Base-by-base conservation (phyloP, 1,140 invertebrate species). In the Drosophila gunungcola region DNA sequence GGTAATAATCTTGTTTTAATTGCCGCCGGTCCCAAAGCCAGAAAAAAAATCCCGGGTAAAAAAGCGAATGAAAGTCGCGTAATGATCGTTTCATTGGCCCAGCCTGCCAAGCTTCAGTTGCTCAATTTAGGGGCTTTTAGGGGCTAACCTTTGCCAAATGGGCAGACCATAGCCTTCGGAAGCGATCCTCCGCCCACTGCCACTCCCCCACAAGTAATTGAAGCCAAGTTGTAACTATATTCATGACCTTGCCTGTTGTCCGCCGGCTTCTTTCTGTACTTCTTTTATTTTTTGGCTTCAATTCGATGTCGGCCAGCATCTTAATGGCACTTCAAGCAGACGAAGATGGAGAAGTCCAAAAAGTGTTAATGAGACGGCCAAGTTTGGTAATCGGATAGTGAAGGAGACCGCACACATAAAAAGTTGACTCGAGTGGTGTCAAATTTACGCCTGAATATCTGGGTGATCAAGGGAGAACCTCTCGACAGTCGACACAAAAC, bases 1-100 rank as follows among this genome's bases (percentile, higher is more conserved):
- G 80, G 60, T 72, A 64, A 72, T 84, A 86, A 86, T 86, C 76
- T 86, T 58, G 75, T 88, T 86, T 86, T 88, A 86, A 86, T 86
- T 88, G 83, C 82, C 83, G 52, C 36, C 34, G 62, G 61, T 45
- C 45, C 27, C 58, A 49, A 58, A 73, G 9, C 16, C 10, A 60
- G 27, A 57, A 27, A 69, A 69, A 53, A 41, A 48, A 54, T 49
- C 53, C 48, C 36, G 56, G 61, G 32, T 51, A n/a, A 54, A 69
- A 80, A 62, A 41, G 42, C 63, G 45, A 69, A 78, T 61, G 63
- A 82, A 75, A 68, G 64, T 68, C 62, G 46, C 64, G 32, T 68
- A 68, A 67, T 53, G 45, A 53, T 43, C 45, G 38, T 74, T 74
- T 75, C 56, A 83, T 74, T 78, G 63, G 58, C 62, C 51, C 46